phyloP scores from a whole-genome alignment of 2,113 vertebrate genomes.

The Ammodramus savannarum region DNA sequence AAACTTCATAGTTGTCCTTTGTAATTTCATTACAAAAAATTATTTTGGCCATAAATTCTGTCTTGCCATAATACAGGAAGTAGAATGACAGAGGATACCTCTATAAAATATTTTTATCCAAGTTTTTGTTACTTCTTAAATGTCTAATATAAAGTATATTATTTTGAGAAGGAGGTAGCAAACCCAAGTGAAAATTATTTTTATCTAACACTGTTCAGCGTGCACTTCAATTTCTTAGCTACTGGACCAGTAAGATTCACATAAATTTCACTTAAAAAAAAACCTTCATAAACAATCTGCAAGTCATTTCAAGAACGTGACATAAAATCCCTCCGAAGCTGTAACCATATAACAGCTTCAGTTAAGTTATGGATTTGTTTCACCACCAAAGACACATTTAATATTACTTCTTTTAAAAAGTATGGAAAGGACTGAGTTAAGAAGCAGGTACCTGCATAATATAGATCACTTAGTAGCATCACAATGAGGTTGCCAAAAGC shows the following conservation, averaged over 20 bases:
- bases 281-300: not conserved
- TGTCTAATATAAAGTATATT: not conserved
- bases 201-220: not conserved
- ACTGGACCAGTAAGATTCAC: not conserved
- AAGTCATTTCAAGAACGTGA: slow-evolving; percentile 64
- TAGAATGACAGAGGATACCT: not conserved
- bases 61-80: not conserved
- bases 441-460: not conserved
- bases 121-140: not conserved
- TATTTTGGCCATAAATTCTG: not conserved
- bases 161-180: not conserved
- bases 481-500: not conserved
- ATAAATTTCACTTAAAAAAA: not conserved
- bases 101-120: not conserved
- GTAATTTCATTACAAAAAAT: not conserved
- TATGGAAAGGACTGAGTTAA: not conserved
- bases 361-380: not conserved
- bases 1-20: not conserved
- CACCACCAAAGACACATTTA: not conserved
- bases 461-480: not conserved
- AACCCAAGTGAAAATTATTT: not conserved
- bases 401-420: not conserved
- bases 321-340: slow-evolving; percentile 54
- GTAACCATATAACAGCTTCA: not conserved
- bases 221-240: not conserved